These are phyloP conservation scores for Menidia menidia DNA, from an alignment of 2,797 vertebrate genomes.

Conservation along the genomic window DNA sequence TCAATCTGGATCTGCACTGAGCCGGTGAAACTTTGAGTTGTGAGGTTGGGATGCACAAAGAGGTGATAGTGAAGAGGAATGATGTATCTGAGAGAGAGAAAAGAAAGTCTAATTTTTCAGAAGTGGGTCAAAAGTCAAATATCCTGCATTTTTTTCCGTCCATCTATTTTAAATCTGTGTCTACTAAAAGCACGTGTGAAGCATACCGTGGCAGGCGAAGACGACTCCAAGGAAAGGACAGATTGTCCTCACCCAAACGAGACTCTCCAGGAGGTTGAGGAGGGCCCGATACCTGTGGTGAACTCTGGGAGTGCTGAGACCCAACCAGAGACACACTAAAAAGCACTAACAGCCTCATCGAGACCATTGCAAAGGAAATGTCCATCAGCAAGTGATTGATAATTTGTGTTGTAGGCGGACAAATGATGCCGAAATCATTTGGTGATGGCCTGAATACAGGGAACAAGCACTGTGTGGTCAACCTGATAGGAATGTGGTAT, in stretches of 20 bases:
- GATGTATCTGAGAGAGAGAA: constrained; percentile 77
- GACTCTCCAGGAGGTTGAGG: constrained; percentile 51
- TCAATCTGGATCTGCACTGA: constrained; percentile 82
- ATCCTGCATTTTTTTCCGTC: neutral
- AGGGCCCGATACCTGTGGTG: constrained; percentile 44
- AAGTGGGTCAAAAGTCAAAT: neutral
- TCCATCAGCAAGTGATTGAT: constrained; percentile 8
- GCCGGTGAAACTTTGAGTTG: constrained; percentile 76
- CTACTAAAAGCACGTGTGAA: neutral
- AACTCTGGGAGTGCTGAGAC: constrained; percentile 43
- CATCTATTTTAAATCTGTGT: neutral
- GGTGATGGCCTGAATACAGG: constrained; percentile 26
- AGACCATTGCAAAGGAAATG: constrained; percentile 55
- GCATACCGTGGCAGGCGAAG: constrained; percentile 73
- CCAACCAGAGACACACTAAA: constrained; percentile 46
- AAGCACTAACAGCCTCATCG: constrained; percentile 55
- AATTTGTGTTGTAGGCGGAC: constrained; percentile 21
- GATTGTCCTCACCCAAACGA: constrained; percentile 62
- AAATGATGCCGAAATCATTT: constrained; percentile 17
- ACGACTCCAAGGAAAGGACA: constrained; percentile 84
- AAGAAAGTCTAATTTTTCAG: constrained; percentile 9
- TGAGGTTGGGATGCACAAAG: constrained; percentile 83
- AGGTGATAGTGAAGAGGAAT: constrained; percentile 82
- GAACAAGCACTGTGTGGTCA: neutral
- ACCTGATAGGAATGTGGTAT: neutral